A percentile compares a stretch with the other conserved stretches of the same genome.
Evolutionary conservation across 1,140 invertebrate species (phyloP).

Genomic region (Heliconius hermathena): DNA sequence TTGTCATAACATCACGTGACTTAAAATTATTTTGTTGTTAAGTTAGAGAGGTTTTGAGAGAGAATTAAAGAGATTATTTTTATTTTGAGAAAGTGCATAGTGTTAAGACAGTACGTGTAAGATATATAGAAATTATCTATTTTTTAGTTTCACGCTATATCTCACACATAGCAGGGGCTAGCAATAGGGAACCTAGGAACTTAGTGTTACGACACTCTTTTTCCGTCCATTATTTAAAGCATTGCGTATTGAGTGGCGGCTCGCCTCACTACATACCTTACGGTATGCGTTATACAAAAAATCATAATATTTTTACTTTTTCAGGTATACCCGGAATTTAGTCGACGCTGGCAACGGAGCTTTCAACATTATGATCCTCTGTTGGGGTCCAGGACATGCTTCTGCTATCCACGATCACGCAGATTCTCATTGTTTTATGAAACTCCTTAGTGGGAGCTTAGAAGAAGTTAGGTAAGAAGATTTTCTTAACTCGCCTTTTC

Average conservation of each 20-base stretch:
- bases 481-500: no score
- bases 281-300: not conserved
- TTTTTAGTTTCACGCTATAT: no score
- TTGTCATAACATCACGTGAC: not conserved
- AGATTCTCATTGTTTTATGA: slow-evolving; percentile 98
- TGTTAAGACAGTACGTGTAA: not conserved
- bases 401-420: slow-evolving; percentile 98
- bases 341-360: slow-evolving; percentile 97
- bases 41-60: not conserved
- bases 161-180: no score
- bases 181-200: no score
- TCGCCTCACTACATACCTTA: no score
- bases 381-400: slow-evolving; percentile 97
- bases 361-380: slow-evolving; percentile 98
- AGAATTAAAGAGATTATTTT: no score
- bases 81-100: not conserved
- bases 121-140: not conserved
- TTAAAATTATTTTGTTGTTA: slow-evolving; percentile 1
- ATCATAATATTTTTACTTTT: slow-evolving; percentile 27
- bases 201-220: no score
- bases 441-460: slow-evolving; percentile 89
- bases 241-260: no score
- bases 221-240: no score
- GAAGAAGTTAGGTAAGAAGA: slow-evolving; percentile 83
- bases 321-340: slow-evolving; percentile 95